These are phyloP conservation scores for Physella acuta DNA, from an alignment of 1,140 invertebrate species.

Conservation along the genomic window DNA sequence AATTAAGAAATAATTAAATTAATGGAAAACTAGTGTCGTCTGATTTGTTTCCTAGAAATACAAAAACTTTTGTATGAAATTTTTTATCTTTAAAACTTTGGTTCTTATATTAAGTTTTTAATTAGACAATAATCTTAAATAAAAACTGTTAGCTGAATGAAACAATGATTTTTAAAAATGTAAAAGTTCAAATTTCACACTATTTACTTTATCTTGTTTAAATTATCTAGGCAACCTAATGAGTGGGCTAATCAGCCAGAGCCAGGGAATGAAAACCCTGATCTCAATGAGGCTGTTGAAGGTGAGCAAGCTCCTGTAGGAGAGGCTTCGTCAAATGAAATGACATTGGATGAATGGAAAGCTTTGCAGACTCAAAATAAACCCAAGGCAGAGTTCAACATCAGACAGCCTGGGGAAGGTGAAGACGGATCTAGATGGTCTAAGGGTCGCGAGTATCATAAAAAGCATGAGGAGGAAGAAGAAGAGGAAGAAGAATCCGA, in stretches of 20 bases:
- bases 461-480: conserved; percentile 39
- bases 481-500: conserved; percentile 34
- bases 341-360: conserved; percentile 55
- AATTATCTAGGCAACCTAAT: too few relatives aligned
- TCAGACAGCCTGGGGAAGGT: conserved; percentile 51
- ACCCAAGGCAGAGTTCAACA: conserved; percentile 45
- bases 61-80: too few relatives aligned
- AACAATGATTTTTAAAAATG: too few relatives aligned
- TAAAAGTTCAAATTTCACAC: too few relatives aligned
- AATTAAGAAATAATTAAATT: too few relatives aligned
- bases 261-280: conserved; percentile 49
- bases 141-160: too few relatives aligned
- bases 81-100: too few relatives aligned
- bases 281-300: conserved; percentile 48
- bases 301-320: conserved; percentile 33
- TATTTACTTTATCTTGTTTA: too few relatives aligned
- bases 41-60: too few relatives aligned
- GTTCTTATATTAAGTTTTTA: too few relatives aligned
- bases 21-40: too few relatives aligned
- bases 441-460: conserved; percentile 45
- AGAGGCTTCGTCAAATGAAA: conserved; percentile 43
- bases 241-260: conserved; percentile 42
- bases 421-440: conserved; percentile 43
- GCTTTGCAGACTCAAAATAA: conserved; percentile 42
- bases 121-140: too few relatives aligned